These are phyloP conservation scores for Hartigia nigra DNA, from an alignment of 2,888 invertebrate species.

Conservation along the genomic window DNA sequence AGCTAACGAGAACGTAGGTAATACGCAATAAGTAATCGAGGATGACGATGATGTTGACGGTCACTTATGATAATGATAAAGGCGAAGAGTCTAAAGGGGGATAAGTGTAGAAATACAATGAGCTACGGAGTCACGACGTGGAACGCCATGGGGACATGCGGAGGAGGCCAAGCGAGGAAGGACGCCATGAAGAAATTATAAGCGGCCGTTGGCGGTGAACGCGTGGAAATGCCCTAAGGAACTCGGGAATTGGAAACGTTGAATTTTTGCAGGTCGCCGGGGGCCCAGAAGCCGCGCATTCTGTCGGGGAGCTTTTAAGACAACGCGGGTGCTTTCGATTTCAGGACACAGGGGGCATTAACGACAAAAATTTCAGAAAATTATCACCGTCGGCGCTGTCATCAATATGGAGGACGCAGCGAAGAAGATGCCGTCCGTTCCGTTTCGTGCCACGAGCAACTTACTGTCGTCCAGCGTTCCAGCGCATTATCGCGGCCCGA, in stretches of 20 bases:
- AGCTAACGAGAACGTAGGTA: neutral
- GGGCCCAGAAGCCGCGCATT: slow-evolving; percentile 58
- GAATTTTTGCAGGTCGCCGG: slow-evolving; percentile 34
- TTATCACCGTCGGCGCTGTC: slow-evolving; percentile 78
- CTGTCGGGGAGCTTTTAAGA: slow-evolving; percentile 62
- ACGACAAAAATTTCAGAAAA: slow-evolving; percentile 75
- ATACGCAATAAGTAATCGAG: neutral
- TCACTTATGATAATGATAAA: neutral
- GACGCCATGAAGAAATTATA: slow-evolving; percentile 34
- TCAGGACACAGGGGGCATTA: slow-evolving; percentile 75
- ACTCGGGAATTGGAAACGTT: slow-evolving; percentile 19
- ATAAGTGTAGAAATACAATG: neutral
- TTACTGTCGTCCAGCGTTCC: slow-evolving; percentile 22
- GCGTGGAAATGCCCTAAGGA: slow-evolving; percentile 11
- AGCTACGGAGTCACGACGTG: neutral
- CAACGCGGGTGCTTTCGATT: slow-evolving; percentile 62
- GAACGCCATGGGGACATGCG: slow-evolving; percentile 34
- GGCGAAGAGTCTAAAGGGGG: neutral
- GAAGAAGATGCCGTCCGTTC: slow-evolving; percentile 43
- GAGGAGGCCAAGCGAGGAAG: slow-evolving; percentile 29
- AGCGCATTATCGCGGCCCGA: slow-evolving; percentile 25
- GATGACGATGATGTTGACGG: neutral
- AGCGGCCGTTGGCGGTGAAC: slow-evolving; percentile 2
- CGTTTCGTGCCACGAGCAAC: slow-evolving; percentile 34
- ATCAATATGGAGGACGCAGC: slow-evolving; percentile 70